Evolutionary conservation across 2,113 vertebrate species (phyloP).

Genomic region (Tretioscincus oriximinensis): DNA sequence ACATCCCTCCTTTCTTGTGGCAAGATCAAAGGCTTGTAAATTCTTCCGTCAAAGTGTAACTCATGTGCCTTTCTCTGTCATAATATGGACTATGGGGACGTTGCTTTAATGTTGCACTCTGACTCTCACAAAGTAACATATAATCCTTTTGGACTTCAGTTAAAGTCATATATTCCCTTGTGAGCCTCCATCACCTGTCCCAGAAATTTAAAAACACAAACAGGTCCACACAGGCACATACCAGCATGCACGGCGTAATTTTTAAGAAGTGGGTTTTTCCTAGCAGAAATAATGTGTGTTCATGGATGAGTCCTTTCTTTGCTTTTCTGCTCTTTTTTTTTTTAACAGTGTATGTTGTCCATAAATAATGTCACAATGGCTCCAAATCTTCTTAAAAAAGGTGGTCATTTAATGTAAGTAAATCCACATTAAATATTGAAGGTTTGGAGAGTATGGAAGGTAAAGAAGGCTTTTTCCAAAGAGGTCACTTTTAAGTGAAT

Average conservation of each 20-base stretch:
- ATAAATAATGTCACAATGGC: conserved; percentile 82
- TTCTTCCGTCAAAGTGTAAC: not conserved
- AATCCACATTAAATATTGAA: conserved; percentile 86
- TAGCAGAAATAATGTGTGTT: conserved; percentile 68
- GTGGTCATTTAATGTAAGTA: conserved; percentile 83
- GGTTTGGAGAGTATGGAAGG: conserved; percentile 55
- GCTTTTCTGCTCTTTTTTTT: conserved; percentile 46
- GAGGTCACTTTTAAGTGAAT: conserved; percentile 82
- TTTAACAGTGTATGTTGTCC: conserved; percentile 65
- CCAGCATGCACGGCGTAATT: conserved; percentile 57
- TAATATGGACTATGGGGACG: not conserved
- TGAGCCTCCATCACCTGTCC: conserved; percentile 46
- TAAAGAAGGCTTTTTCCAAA: conserved; percentile 74
- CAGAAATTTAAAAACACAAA: conserved; percentile 64
- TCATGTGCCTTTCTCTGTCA: not conserved
- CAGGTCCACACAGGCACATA: too few relatives aligned
- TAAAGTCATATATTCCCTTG: conserved; percentile 44
- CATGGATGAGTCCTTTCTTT: conserved; percentile 64
- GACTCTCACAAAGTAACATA: conserved; percentile 34
- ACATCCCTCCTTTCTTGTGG: not conserved
- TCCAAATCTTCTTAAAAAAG: conserved; percentile 73
- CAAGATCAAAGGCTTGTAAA: conserved; percentile 22
- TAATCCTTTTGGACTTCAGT: conserved; percentile 54
- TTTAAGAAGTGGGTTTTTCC: conserved; percentile 69
- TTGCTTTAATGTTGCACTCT: not conserved